phyloP scores from a whole-genome alignment of 2,113 vertebrate genomes.

The Clarias magur region DNA sequence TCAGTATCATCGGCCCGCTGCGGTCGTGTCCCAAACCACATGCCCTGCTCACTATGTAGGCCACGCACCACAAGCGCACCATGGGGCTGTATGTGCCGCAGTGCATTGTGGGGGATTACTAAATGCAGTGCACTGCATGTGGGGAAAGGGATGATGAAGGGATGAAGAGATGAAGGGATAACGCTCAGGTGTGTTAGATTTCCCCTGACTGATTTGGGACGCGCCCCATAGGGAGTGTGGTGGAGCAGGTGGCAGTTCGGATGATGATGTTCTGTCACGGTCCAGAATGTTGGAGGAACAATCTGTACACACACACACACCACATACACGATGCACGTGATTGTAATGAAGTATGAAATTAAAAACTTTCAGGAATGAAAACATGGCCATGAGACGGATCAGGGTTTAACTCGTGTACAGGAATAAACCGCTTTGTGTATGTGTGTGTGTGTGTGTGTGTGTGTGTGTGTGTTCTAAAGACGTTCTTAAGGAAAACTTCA shows the following conservation, averaged over 20 bases:
- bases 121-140: not conserved
- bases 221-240: not conserved
- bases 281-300: not conserved
- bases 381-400: too few relatives aligned
- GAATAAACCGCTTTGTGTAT: too few relatives aligned
- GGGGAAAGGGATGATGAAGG: not conserved
- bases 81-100: not conserved
- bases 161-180: conserved; percentile 17
- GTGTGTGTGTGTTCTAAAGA: too few relatives aligned
- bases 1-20: not conserved
- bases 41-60: conserved; percentile 12
- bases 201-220: conserved; percentile 24
- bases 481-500: too few relatives aligned
- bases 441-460: too few relatives aligned
- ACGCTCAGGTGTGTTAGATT: not conserved
- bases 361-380: too few relatives aligned
- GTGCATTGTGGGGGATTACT: not conserved
- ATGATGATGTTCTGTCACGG: conserved; percentile 14
- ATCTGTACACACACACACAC: not conserved
- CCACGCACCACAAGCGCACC: not conserved
- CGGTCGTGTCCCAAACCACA: not conserved
- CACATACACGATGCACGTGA: not conserved
- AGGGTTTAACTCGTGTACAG: too few relatives aligned
- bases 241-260: conserved; percentile 16
- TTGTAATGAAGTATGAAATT: too few relatives aligned